Evolutionary conservation across 2,113 vertebrate genomes (phyloP), one percentile per base, ranked within the genome.

Genomic region (Syngnathoides biaculeatus): DNA sequence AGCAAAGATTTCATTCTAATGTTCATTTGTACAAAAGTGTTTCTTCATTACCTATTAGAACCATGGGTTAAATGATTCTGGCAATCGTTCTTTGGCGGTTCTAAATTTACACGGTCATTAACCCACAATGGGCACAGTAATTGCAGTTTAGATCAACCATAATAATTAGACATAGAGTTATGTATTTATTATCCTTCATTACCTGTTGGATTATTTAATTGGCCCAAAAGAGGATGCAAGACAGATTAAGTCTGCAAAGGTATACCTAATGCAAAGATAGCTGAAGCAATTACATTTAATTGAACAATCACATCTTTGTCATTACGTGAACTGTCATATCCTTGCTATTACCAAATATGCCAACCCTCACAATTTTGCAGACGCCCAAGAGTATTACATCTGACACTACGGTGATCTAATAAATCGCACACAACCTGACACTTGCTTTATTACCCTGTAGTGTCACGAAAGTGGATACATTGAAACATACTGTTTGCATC

Each of bases 1-100:
- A 63, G 26, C 55, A 50, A 48, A 72, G 58, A 10, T 75, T 68
- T 50, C 61, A 72, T 79, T 83, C 74, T 71, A 26, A 61, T 61
- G 61, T 73, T 69, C 72, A 66, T 68, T 80, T 12, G 22, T 12
- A 67, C 27, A 20, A 14, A n/a, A 55, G 22, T 55, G 69, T 79
- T 71, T 73, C 39, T 59, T 62, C 60, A 35, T 67, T 48, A 50
- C 77, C 43, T 73, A 61, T 78, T 70, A 30, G 61, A 68, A 79
- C 20, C 24, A 48, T 12, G 24, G 17, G 13, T 60, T 69, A 55
- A 75, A 73, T 52, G 12, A 71, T 65, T 71, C 66, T 68, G 62
- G 69, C 57, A 71, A 43, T 56, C 63, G 40, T 30, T 56, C 71
- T 69, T 79, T 65, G 8, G 30, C 7, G 5, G 52, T 53, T 52